Conservation (phyloP, 2,888 invertebrate species). For the Ptilodon capucinus region DNA sequence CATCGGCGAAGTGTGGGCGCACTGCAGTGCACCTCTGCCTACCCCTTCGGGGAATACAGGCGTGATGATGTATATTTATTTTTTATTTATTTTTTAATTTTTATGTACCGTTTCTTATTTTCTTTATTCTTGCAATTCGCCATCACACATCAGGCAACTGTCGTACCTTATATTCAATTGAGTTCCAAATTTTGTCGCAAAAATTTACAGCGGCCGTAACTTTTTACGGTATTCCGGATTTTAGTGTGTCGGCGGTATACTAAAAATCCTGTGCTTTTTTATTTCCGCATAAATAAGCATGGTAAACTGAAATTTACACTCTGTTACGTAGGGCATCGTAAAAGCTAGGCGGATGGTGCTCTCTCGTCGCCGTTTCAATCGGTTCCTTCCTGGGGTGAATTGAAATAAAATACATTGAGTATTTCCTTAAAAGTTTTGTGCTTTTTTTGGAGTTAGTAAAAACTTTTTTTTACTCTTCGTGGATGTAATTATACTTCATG, state of each 20-base stretch:
- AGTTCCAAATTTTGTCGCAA: constrained; percentile 28
- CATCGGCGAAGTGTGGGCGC: too few species aligned
- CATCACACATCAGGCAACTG: constrained; percentile 4
- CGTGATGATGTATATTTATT: too few species aligned
- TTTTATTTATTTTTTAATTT: too few species aligned
- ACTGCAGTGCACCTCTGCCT: too few species aligned
- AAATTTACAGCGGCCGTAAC: constrained; percentile 29
- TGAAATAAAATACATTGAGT: background rate
- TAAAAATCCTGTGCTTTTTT: constrained; percentile 14
- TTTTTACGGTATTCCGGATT: constrained; percentile 28
- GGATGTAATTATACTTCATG: too few species aligned
- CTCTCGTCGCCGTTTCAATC: background rate
- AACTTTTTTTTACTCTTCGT: too few species aligned
- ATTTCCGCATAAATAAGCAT: constrained; percentile 31
- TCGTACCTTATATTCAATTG: constrained; percentile 34
- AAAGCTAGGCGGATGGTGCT: constrained; percentile 27
- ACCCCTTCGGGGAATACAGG: too few species aligned
- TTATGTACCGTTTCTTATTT: background rate
- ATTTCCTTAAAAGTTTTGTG: background rate
- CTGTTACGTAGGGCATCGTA: constrained; percentile 15
- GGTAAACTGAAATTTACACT: constrained; percentile 31
- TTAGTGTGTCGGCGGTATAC: constrained; percentile 14
- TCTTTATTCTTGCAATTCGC: background rate
- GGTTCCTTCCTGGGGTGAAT: background rate
- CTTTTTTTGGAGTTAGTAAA: background rate